phyloP scores from a whole-genome alignment of 2,888 invertebrate genomes.

The Nymphalis polychloros region DNA sequence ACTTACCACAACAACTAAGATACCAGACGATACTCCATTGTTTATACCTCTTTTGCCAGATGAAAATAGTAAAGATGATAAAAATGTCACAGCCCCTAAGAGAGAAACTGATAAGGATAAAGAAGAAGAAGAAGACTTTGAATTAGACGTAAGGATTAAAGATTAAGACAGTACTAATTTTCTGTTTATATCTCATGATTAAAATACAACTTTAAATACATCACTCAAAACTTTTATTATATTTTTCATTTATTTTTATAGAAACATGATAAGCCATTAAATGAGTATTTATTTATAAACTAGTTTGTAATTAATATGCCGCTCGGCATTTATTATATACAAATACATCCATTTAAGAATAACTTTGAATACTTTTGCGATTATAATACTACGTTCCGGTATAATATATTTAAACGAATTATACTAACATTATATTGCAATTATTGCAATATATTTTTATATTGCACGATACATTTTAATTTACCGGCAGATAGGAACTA shows the following conservation, averaged over 20 bases:
- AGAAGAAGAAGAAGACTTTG: conserved; percentile 54
- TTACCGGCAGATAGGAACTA: background rate
- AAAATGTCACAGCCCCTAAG: conserved; percentile 62
- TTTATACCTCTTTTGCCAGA: conserved; percentile 63
- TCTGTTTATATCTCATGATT: background rate
- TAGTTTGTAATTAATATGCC: background rate
- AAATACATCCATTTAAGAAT: too few species aligned
- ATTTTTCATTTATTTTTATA: background rate
- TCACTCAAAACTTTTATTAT: background rate
- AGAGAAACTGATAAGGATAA: conserved; percentile 54
- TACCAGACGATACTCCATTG: conserved; percentile 54
- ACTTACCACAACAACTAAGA: conserved; percentile 48
- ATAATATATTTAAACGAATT: too few species aligned
- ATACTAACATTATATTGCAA: too few species aligned
- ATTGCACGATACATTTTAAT: background rate
- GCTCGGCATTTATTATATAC: too few species aligned
- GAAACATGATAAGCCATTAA: background rate
- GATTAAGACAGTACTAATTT: conserved; percentile 41
- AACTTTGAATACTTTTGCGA: too few species aligned
- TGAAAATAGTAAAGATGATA: conserved; percentile 50
- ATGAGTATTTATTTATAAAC: background rate
- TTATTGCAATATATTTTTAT: too few species aligned
- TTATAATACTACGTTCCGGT: too few species aligned
- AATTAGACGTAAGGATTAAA: conserved; percentile 64
- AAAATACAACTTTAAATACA: conserved; percentile 3